phyloP scores from a whole-genome alignment of 2,888 invertebrate genomes.

The Lottia scabra region DNA sequence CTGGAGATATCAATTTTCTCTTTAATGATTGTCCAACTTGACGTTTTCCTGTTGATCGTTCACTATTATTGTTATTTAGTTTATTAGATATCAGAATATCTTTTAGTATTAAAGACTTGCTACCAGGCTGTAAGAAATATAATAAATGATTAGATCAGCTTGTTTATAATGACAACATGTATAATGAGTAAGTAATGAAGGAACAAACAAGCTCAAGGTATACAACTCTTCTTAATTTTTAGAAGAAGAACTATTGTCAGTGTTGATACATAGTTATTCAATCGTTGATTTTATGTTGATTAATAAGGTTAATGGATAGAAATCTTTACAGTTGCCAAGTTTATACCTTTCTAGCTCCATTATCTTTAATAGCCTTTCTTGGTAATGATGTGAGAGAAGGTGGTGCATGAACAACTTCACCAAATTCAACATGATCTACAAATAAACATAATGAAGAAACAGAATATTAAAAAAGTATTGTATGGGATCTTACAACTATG shows the following conservation, averaged over 20 bases:
- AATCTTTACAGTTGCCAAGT: not conserved
- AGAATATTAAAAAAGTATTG: too few species aligned
- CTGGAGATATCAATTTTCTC: slow-evolving; percentile 19
- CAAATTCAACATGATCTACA: slow-evolving; percentile 33
- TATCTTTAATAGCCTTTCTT: slow-evolving; percentile 18
- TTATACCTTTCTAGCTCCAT: slow-evolving; percentile 20
- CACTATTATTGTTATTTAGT: not conserved
- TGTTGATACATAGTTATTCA: too few species aligned
- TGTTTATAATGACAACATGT: too few species aligned
- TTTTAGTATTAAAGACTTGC: slow-evolving; percentile 17
- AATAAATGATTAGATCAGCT: too few species aligned
- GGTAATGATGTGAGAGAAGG: slow-evolving; percentile 27
- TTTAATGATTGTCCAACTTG: slow-evolving; percentile 19
- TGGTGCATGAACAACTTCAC: slow-evolving; percentile 33
- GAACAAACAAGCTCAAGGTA: too few species aligned
- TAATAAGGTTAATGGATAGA: too few species aligned
- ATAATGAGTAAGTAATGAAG: not conserved
- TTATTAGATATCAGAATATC: slow-evolving; percentile 6
- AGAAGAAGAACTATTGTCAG: too few species aligned
- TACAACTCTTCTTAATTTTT: too few species aligned
- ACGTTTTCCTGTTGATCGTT: not conserved
- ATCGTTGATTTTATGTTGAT: too few species aligned
- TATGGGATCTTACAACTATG: too few species aligned
- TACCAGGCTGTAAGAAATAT: slow-evolving; percentile 21
- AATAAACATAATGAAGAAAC: not conserved